A percentile compares a stretch with the other conserved stretches of the same genome.
Evolutionary conservation across 2,888 invertebrate species (phyloP).

Genomic region (Cephonodes hylas): DNA sequence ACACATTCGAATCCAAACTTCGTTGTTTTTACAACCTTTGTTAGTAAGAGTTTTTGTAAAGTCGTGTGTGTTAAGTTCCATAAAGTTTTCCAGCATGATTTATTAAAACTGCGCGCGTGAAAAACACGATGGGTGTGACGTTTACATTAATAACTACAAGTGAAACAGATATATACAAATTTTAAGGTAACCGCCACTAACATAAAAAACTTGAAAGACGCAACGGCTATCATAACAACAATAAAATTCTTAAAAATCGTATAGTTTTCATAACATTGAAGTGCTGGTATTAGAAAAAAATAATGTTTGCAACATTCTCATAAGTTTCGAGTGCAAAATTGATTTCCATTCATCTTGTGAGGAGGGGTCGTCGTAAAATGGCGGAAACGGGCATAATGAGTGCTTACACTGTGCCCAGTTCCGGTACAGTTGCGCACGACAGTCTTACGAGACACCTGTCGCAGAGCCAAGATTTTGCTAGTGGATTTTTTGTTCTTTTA

Average conservation of each 20-base stretch:
- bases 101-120: no score
- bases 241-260: background rate
- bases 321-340: constrained; percentile 30
- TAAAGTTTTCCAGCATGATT: no score
- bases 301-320: constrained; percentile 5
- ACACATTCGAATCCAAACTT: no score
- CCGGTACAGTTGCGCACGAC: constrained; percentile 58
- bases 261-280: background rate
- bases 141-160: no score
- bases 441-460: constrained; percentile 16
- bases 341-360: constrained; percentile 52
- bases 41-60: no score
- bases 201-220: no score
- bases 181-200: no score
- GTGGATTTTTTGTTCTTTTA: no score
- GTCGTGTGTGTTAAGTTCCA: no score
- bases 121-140: no score
- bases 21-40: no score
- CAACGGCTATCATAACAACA: background rate
- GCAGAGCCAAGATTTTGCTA: background rate
- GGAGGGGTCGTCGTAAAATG: constrained; percentile 44
- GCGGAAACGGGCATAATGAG: constrained; percentile 72
- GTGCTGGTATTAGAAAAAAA: background rate
- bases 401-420: constrained; percentile 55
- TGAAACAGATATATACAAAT: no score